phyloP scores from a whole-genome alignment of 2,888 invertebrate genomes.

The Teleogryllus oceanicus region DNA sequence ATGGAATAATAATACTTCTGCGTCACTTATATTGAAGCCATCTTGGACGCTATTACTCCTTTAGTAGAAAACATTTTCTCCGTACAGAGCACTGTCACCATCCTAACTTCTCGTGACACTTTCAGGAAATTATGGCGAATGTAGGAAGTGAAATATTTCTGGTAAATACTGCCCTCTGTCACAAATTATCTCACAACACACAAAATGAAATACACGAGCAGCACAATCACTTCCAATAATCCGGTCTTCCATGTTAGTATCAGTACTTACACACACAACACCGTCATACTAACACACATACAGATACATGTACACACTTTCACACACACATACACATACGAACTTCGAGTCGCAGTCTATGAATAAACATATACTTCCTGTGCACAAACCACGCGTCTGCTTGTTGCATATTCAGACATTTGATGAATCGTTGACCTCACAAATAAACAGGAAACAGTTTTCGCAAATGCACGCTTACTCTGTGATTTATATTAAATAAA shows the following conservation, averaged over 20 bases:
- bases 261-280: constrained; percentile 4
- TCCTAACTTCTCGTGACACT: too few relatives aligned
- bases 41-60: constrained; percentile 1
- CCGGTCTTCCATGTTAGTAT: constrained; percentile 18
- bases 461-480: too few relatives aligned
- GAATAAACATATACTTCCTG: constrained; percentile 10
- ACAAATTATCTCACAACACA: not conserved
- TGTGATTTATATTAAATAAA: too few relatives aligned
- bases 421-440: too few relatives aligned
- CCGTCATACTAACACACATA: not conserved
- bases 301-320: too few relatives aligned
- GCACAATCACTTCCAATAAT: constrained; percentile 9
- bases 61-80: not conserved
- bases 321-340: too few relatives aligned
- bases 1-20: constrained; percentile 6
- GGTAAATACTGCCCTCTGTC: not conserved
- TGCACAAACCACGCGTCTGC: not conserved
- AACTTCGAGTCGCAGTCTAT: not conserved
- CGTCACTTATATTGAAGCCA: constrained; percentile 18
- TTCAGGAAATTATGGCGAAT: too few relatives aligned
- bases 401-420: too few relatives aligned
- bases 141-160: not conserved
- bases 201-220: not conserved
- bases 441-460: too few relatives aligned
- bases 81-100: not conserved